Conservation (phyloP, 2,797 vertebrate species). For the Epinephelus malabaricus region DNA sequence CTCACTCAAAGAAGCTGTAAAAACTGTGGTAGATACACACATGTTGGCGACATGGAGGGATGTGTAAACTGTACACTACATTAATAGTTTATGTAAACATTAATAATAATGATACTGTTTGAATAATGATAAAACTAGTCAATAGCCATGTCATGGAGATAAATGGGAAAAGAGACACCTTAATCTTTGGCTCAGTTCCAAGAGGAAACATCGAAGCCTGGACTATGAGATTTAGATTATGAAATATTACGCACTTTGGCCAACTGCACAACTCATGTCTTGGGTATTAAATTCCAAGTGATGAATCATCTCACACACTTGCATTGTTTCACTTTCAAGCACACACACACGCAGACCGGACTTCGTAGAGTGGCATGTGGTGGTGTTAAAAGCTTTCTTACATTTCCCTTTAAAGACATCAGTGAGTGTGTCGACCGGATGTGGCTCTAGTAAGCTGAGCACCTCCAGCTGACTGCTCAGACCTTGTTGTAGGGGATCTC, state of each 20-base stretch:
- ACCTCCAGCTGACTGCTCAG: slow-evolving; percentile 61
- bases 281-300: slow-evolving; percentile 10
- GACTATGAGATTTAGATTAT: not conserved
- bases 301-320: slow-evolving; percentile 26
- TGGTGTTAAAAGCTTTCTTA: not conserved
- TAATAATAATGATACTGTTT: slow-evolving; percentile 3
- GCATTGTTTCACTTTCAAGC: not conserved
- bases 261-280: not conserved
- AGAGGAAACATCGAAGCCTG: not conserved
- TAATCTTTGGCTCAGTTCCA: slow-evolving; percentile 15
- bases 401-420: not conserved
- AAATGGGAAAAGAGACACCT: not conserved
- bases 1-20: not conserved
- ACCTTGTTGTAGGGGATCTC: slow-evolving; percentile 63
- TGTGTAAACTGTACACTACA: slow-evolving; percentile 1
- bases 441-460: slow-evolving; percentile 45
- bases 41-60: not conserved
- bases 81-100: slow-evolving; percentile 24
- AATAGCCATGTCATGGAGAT: not conserved
- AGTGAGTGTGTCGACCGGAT: slow-evolving; percentile 51
- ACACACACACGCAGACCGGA: not conserved
- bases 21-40: not conserved
- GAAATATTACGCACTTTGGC: slow-evolving; percentile 25
- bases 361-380: not conserved
- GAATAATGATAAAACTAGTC: not conserved